phyloP scores from a whole-genome alignment of 1,140 invertebrate species.

The Dufourea novaeangliae region DNA sequence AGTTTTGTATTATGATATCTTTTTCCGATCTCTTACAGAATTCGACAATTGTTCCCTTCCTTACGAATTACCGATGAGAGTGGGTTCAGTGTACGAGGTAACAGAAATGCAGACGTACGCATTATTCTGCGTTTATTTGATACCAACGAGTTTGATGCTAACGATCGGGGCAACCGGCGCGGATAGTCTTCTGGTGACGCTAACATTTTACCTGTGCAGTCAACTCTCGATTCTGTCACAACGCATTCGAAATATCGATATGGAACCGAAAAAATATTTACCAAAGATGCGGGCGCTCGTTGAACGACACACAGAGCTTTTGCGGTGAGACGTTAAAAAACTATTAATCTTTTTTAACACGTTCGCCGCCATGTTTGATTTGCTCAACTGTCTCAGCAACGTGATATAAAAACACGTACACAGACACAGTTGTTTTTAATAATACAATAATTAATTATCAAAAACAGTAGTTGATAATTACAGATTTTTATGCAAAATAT shows the following conservation, averaged over 20 bases:
- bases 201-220: constrained; percentile 51
- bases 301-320: constrained; percentile 44
- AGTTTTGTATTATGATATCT: not conserved
- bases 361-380: too few species aligned
- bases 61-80: constrained; percentile 39
- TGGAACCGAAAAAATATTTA: constrained; percentile 11
- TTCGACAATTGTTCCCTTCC: constrained; percentile 49
- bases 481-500: too few species aligned
- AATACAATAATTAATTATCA: too few species aligned
- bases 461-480: too few species aligned
- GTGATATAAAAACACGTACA: too few species aligned
- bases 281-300: constrained; percentile 41
- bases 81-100: constrained; percentile 48
- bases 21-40: constrained; percentile 24
- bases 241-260: constrained; percentile 29
- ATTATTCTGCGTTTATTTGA: constrained; percentile 49
- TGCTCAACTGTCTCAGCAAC: too few species aligned
- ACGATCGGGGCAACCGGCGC: constrained; percentile 48
- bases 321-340: constrained; percentile 35
- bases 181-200: constrained; percentile 44
- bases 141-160: constrained; percentile 34
- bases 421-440: too few species aligned
- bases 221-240: constrained; percentile 43
- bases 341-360: too few species aligned
- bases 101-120: constrained; percentile 21